phyloP scores from a whole-genome alignment of 1,140 invertebrate species.

The Ceratina japonica region DNA sequence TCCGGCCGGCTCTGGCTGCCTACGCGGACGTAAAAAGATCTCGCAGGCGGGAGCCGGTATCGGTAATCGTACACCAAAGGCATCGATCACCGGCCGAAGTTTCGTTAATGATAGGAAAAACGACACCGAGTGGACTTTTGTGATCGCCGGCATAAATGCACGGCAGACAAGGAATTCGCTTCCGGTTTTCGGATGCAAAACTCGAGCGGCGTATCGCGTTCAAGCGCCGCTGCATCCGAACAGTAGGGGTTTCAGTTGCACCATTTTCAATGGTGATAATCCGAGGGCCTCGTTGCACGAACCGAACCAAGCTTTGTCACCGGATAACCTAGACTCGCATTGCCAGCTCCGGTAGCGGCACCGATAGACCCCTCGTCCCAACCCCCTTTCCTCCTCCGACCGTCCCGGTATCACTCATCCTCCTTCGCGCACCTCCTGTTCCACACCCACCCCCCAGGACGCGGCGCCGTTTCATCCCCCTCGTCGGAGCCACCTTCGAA shows the following conservation, averaged over 20 bases:
- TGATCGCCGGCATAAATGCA: conserved; percentile 56
- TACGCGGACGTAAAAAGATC: background rate
- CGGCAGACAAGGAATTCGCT: conserved; percentile 64
- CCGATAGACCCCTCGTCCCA: conserved; percentile 59
- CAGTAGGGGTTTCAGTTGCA: conserved; percentile 73
- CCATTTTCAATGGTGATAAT: conserved; percentile 75
- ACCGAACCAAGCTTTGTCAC: conserved; percentile 72
- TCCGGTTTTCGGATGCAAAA: conserved; percentile 64
- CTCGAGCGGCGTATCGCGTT: conserved; percentile 69
- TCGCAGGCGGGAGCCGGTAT: conserved; percentile 2
- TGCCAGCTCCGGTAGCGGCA: conserved; percentile 70
- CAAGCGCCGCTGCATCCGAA: conserved; percentile 75
- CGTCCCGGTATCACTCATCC: background rate
- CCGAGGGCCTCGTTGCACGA: conserved; percentile 62
- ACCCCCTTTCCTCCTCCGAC: background rate
- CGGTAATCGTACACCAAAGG: conserved; percentile 27
- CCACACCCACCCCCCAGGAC: conserved; percentile 19
- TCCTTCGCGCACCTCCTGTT: background rate
- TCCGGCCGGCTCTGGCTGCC: background rate
- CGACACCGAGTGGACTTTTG: conserved; percentile 15
- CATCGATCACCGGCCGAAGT: conserved; percentile 22
- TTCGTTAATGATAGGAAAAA: conserved; percentile 10
- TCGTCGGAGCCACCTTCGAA: conserved; percentile 41
- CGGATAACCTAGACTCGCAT: conserved; percentile 74
- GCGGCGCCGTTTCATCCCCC: conserved; percentile 40